Conservation (phyloP, 2,797 vertebrate genomes). For the Muraenolepis orangiensis region DNA sequence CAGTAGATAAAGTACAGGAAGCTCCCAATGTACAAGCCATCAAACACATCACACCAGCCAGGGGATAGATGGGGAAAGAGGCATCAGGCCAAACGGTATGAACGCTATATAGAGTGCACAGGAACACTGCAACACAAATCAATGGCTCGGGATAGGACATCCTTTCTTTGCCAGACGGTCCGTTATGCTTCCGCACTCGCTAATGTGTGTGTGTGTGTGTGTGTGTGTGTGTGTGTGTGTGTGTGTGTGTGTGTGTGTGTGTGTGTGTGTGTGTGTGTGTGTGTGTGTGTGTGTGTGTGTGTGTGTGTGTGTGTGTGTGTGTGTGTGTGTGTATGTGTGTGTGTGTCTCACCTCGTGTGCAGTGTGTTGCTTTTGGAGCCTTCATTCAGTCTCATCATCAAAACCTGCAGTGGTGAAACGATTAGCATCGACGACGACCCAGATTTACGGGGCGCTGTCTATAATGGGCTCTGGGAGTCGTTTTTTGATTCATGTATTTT, state of each 20-base stretch:
- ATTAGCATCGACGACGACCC: conserved; percentile 37
- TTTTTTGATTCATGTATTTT: conserved; percentile 16
- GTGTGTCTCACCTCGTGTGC: not conserved
- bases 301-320: conserved; percentile 11
- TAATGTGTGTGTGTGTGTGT: conserved; percentile 13
- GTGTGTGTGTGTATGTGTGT: conserved; percentile 11
- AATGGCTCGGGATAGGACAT: not conserved
- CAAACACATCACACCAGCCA: not conserved
- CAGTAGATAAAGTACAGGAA: no score
- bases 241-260: conserved; percentile 11
- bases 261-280: conserved; percentile 11
- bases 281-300: conserved; percentile 11
- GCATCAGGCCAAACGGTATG: not conserved
- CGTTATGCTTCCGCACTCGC: conserved; percentile 5
- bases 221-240: conserved; percentile 11
- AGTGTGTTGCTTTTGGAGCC: conserved; percentile 21
- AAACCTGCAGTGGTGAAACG: conserved; percentile 38
- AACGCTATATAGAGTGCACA: not conserved
- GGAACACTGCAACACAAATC: not conserved
- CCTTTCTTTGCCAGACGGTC: conserved; percentile 35
- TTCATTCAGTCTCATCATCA: conserved; percentile 27
- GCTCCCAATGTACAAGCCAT: not conserved
- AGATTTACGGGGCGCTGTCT: conserved; percentile 31
- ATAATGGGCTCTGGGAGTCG: conserved; percentile 26
- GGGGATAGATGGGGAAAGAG: not conserved